phyloP scores from a whole-genome alignment of 1,140 invertebrate species.

The Anagrus nilaparvatae region DNA sequence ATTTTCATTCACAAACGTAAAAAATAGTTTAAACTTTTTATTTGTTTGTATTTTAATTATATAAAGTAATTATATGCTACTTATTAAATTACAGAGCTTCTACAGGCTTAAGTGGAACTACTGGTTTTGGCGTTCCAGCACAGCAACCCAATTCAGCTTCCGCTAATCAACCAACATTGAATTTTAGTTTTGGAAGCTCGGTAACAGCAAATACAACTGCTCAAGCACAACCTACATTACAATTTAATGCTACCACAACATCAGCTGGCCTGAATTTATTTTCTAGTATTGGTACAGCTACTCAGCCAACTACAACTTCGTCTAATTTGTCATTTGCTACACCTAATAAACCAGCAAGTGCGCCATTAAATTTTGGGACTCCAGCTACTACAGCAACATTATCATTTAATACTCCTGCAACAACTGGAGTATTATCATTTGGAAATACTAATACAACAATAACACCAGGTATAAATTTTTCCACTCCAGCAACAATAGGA shows the following conservation, averaged over 20 bases:
- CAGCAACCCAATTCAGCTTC: constrained; percentile 20
- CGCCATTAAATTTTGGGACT: constrained; percentile 11
- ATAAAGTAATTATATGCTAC: not conserved
- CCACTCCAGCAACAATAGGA: constrained; percentile 18
- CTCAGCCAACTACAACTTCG: constrained; percentile 13
- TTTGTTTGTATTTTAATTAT: not conserved
- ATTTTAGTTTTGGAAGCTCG: constrained; percentile 27
- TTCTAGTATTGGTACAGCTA: constrained; percentile 17
- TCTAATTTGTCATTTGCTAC: constrained; percentile 13
- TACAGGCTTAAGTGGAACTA: constrained; percentile 1
- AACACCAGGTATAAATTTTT: constrained; percentile 20
- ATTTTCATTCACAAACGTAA: constrained; percentile 28
- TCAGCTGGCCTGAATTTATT: constrained; percentile 21
- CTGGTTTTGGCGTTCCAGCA: constrained; percentile 20
- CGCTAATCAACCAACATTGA: constrained; percentile 19
- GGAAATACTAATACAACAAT: no score
- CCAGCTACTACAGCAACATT: constrained; percentile 10
- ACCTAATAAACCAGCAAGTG: constrained; percentile 5
- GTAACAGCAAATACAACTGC: constrained; percentile 13
- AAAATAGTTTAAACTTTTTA: not conserved
- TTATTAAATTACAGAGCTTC: not conserved
- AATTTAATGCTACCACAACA: constrained; percentile 19
- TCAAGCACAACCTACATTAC: constrained; percentile 12
- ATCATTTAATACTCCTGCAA: constrained; percentile 22
- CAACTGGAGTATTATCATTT: constrained; percentile 22